These are phyloP conservation scores for Smutsia gigantea DNA, from an alignment of 2,797 vertebrate genomes.

Conservation along the genomic window DNA sequence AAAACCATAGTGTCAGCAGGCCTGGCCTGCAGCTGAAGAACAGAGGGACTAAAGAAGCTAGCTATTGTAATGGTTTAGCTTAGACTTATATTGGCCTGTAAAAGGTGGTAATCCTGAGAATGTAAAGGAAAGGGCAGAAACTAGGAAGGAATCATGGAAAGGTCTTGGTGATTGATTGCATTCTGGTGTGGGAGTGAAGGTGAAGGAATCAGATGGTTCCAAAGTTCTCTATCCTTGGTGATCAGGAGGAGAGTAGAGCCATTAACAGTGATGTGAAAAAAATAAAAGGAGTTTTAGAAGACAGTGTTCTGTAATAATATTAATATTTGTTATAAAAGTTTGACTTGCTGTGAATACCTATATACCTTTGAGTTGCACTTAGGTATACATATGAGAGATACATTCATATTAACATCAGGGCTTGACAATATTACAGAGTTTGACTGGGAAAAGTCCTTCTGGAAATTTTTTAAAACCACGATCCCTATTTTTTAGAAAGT, in stretches of 20 bases:
- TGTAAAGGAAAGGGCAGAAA: not conserved
- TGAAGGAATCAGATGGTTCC: not conserved
- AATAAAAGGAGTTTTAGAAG: not conserved
- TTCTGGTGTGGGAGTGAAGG: not conserved
- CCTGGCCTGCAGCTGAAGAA: not conserved
- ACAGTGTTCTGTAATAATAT: not conserved
- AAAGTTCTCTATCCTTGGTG: not conserved
- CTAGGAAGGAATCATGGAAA: not conserved
- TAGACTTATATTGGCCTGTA: not conserved
- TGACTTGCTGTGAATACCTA: not conserved
- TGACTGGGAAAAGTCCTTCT: not conserved
- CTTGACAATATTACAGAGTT: constrained; percentile 6
- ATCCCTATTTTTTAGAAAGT: constrained; percentile 17
- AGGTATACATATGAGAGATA: not conserved
- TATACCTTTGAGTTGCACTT: not conserved
- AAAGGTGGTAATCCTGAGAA: not conserved
- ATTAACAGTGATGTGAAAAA: constrained; percentile 7
- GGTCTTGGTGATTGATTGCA: not conserved
- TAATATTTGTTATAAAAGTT: not conserved
- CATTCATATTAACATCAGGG: not conserved
- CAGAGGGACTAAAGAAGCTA: not conserved
- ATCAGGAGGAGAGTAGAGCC: not conserved
- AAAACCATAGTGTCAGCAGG: not conserved
- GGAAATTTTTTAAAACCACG: not conserved
- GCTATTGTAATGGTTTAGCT: not conserved